Evolutionary conservation across 2,888 invertebrate species (phyloP).

Genomic region (Pammene fasciana): DNA sequence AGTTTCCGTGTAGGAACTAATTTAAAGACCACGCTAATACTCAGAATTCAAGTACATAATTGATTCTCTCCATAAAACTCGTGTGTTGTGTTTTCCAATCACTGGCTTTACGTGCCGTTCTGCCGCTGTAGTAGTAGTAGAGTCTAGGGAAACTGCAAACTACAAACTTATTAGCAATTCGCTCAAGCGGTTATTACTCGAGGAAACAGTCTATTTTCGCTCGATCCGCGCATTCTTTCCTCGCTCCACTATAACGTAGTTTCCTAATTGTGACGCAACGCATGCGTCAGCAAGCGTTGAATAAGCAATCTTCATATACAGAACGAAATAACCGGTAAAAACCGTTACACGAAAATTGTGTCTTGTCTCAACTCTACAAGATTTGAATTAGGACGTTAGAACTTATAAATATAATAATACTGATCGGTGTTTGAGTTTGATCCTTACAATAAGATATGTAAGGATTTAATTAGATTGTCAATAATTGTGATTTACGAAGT

Average conservation of each 20-base stretch:
- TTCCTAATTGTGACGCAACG: conserved; percentile 39
- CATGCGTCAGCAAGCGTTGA: conserved; percentile 34
- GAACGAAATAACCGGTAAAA: conserved; percentile 22
- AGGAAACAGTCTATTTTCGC: conserved; percentile 26
- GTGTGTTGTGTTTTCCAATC: not conserved
- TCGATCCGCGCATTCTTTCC: conserved; percentile 6
- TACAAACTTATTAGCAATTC: conserved; percentile 19
- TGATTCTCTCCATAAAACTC: too few species aligned
- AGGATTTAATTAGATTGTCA: conserved; percentile 1
- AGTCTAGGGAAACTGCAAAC: conserved; percentile 11
- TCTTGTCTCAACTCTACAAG: conserved; percentile 17
- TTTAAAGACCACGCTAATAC: too few species aligned
- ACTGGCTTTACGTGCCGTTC: not conserved
- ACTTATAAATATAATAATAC: not conserved
- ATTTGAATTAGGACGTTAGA: conserved; percentile 17
- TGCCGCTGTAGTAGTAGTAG: too few species aligned
- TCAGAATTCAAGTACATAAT: too few species aligned
- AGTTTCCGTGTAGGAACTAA: too few species aligned
- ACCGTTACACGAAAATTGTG: conserved; percentile 13
- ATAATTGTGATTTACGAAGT: conserved; percentile 3
- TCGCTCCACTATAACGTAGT: conserved; percentile 21
- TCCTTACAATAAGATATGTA: not conserved
- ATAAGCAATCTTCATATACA: conserved; percentile 11
- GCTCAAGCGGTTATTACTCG: conserved; percentile 2
- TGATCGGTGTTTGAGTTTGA: not conserved